A percentile compares a stretch with the other conserved stretches of the same genome.
These are phyloP conservation scores for Fopius arisanus DNA, from an alignment of 1,140 invertebrate genomes.

Conservation along the genomic window DNA sequence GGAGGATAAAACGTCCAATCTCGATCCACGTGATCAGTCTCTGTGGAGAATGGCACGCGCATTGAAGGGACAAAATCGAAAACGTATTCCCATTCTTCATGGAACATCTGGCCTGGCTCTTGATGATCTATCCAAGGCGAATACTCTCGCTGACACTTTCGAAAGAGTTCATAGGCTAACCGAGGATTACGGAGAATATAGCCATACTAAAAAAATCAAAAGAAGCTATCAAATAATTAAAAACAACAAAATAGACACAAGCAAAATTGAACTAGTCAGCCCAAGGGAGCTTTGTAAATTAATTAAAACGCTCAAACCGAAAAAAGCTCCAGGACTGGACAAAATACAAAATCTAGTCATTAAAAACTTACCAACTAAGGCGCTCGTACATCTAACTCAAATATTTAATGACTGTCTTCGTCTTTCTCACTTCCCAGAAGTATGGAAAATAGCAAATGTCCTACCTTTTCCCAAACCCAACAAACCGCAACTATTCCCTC, in stretches of 20 bases:
- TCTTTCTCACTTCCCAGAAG: neutral
- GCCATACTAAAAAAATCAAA: neutral
- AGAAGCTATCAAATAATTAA: neutral
- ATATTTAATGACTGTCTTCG: neutral
- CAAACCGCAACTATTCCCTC: neutral
- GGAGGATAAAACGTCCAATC: neutral
- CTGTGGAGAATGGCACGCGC: neutral
- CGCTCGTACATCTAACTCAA: neutral
- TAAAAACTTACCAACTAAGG: neutral
- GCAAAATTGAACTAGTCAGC: neutral
- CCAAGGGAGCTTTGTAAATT: neutral
- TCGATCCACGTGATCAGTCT: neutral
- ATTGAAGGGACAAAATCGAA: neutral
- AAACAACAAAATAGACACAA: neutral
- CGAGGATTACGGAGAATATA: neutral
- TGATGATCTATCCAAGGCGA: neutral
- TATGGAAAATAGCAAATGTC: neutral
- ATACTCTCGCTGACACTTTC: slow-evolving; percentile 10
- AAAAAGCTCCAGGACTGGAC: neutral
- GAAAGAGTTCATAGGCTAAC: slow-evolving; percentile 12
- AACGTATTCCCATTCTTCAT: neutral
- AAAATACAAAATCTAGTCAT: neutral
- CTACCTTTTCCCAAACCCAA: neutral
- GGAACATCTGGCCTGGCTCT: neutral
- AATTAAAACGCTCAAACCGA: neutral